These are phyloP conservation scores for Argyra leucocephala DNA, from an alignment of 2,888 invertebrate species.

Conservation along the genomic window DNA sequence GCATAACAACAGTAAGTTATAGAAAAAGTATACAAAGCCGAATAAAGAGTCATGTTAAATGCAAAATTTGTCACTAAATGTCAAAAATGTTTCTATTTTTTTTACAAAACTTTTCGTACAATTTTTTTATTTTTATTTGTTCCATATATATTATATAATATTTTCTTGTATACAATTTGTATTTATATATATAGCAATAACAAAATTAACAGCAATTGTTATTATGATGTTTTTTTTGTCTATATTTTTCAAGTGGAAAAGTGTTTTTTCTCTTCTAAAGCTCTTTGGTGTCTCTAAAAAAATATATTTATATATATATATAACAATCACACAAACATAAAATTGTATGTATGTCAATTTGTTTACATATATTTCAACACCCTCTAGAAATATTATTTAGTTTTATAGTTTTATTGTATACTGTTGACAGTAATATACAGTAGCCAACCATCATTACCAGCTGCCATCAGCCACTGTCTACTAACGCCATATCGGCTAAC, in stretches of 20 bases:
- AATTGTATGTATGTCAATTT: too few species aligned
- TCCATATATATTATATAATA: neutral
- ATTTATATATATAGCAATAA: neutral
- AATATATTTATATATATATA: too few species aligned
- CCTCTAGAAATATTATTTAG: too few species aligned
- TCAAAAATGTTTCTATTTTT: constrained; percentile 9
- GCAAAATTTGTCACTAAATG: constrained; percentile 11
- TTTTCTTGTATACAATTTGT: neutral
- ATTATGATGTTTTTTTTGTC: neutral
- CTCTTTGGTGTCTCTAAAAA: too few species aligned
- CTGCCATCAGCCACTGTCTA: too few species aligned
- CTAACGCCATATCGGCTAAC: too few species aligned
- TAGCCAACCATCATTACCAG: too few species aligned
- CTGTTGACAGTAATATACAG: too few species aligned
- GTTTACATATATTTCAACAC: too few species aligned
- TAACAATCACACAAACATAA: too few species aligned
- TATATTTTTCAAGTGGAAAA: neutral
- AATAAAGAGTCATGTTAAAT: constrained; percentile 10
- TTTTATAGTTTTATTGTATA: too few species aligned
- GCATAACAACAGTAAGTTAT: neutral
- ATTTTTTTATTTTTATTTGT: neutral
- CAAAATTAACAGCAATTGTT: neutral
- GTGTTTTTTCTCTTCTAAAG: too few species aligned
- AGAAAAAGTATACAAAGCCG: neutral
- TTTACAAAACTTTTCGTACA: neutral